Percentiles rank a stretch among this genome's conserved stretches.
Evolutionary conservation across 35 echinoderm and acorn worm species (phyloP).

Genomic region (Patiria miniata): DNA sequence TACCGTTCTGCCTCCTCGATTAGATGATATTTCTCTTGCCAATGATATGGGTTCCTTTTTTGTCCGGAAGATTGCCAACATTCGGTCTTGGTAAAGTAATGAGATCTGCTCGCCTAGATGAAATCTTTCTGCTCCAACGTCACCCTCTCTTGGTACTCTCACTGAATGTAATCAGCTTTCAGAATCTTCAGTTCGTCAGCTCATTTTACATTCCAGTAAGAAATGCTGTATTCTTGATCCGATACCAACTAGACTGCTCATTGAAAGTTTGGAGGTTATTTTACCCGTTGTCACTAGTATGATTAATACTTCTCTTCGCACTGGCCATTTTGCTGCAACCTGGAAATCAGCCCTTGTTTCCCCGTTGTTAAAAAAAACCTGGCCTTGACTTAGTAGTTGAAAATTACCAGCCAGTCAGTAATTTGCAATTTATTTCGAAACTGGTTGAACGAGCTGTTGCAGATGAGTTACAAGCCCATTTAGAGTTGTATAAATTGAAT

Average conservation of each 20-base stretch:
- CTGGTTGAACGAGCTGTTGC: not conserved
- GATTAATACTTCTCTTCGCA: not conserved
- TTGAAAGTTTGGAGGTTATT: not conserved
- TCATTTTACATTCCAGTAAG: not conserved
- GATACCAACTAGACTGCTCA: not conserved
- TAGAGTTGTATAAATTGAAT: not conserved
- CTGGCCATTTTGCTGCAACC: not conserved
- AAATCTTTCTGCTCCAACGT: not conserved
- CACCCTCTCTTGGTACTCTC: not conserved
- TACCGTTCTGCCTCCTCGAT: not conserved
- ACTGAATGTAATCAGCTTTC: not conserved
- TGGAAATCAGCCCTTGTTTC: conserved; percentile 16
- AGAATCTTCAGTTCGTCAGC: not conserved
- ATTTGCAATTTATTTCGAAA: not conserved
- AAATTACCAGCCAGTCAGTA: not conserved
- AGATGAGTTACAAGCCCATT: not conserved
- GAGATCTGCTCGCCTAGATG: conserved; percentile 1
- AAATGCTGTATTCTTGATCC: not conserved
- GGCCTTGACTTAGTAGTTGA: not conserved
- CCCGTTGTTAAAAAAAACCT: not conserved
- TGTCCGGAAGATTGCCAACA: not conserved
- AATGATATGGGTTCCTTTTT: conserved; percentile 26
- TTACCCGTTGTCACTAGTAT: conserved; percentile 4
- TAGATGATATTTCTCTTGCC: not conserved
- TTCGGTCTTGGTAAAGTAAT: not conserved